Conservation (phyloP, 2,888 invertebrate species). For the Athalia cordata region DNA sequence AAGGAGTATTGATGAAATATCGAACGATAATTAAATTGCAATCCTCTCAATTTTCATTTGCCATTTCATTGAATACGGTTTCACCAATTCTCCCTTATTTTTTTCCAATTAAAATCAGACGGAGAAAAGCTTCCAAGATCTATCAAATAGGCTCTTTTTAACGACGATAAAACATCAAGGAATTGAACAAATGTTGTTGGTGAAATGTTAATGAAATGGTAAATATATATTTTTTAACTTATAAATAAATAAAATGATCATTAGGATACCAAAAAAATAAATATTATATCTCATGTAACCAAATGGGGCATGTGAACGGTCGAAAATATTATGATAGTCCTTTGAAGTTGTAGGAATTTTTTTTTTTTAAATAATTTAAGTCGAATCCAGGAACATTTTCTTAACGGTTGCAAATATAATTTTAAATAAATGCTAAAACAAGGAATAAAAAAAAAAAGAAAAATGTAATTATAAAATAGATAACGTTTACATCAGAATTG, state of each 20-base stretch:
- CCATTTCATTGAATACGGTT: too few species aligned
- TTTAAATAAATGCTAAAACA: neutral
- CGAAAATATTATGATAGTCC: slow-evolving; percentile 24
- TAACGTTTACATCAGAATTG: slow-evolving; percentile 20
- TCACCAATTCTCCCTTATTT: too few species aligned
- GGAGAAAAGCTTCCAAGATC: neutral
- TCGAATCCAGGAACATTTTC: neutral
- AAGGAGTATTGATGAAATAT: too few species aligned
- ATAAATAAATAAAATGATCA: slow-evolving; percentile 1
- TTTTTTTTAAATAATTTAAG: neutral
- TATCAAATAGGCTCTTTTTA: neutral
- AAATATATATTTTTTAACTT: neutral
- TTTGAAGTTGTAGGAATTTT: neutral
- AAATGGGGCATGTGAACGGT: neutral
- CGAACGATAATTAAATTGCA: too few species aligned
- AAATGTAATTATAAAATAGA: slow-evolving; percentile 4
- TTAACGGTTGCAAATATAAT: too few species aligned
- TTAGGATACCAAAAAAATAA: neutral
- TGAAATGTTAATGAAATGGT: slow-evolving; percentile 1
- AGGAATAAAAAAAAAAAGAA: neutral
- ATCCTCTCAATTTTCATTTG: too few species aligned
- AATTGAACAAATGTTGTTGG: neutral
- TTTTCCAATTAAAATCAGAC: too few species aligned
- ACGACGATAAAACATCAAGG: too few species aligned
- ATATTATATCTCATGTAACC: neutral